Evolutionary conservation across 2,113 vertebrate genomes (phyloP), one percentile per base, ranked within the genome.

Genomic region (Megalops atlanticus): DNA sequence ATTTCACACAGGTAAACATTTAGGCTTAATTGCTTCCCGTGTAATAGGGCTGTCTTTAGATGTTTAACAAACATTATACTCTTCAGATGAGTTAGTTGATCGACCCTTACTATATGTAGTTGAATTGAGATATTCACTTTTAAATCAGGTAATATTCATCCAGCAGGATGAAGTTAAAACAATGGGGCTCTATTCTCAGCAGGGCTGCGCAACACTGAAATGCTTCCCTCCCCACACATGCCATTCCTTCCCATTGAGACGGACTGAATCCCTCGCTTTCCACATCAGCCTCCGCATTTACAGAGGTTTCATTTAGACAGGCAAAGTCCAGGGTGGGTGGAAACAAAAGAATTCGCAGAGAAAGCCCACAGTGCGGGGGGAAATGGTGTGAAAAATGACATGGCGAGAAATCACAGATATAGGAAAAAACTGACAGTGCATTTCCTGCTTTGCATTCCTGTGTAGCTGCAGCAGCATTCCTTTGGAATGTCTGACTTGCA

Each of bases 211-310:
- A 12, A 7, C 73, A 11, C 58, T 33, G 10, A 69, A 68, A 78
- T 45, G 40, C 58, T 78, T 78, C 64, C 77, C 58, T 39, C 15
- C 77, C 77, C 39, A 68, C 77, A 68, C n/a, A 16, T 35, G n/a
- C n/a, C n/a, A 78, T 78, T 36, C 54, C 54, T 5, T 68, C 77
- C 52, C 0, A 39, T 16, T 77, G 47, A 36, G n/a, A 24, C 1
- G 76, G 18, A 40, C 5, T 21, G 72, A 36, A 10, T 58, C 76
- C 33, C 15, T 64, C n/a, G 0, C 52, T 24, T 38, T 54, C 52
- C n/a, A 14, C 52, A 6, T n/a, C 52, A 24, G 0, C 18, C 11
- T 3, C 36, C 7, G 58, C 6, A n/a, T 40, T 21, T 21, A 36
- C 35, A 10, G 70, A 31, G 24, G 31, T 24, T 11, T 1, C 68